Conservation (phyloP, 2,888 invertebrate genomes). For the Chloromyia formosa region DNA sequence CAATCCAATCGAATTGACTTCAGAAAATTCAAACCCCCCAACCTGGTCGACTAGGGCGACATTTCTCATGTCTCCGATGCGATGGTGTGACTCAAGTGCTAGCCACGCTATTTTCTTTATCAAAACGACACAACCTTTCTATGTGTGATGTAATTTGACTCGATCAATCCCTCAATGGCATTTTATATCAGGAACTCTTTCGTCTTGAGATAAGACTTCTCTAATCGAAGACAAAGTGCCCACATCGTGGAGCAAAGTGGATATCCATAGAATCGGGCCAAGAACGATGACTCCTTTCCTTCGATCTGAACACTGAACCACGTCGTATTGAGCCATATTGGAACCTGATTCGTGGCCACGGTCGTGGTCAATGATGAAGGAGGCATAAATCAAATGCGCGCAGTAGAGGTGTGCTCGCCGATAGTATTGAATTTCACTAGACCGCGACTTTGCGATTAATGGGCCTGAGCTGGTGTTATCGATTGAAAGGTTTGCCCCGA, state of each 20-base stretch:
- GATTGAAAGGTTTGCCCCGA: conserved; percentile 33
- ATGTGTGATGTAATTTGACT: conserved; percentile 30
- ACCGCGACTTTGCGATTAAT: conserved; percentile 18
- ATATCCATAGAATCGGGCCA: conserved; percentile 10
- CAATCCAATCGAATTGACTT: conserved; percentile 21
- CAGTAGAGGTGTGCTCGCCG: conserved; percentile 18
- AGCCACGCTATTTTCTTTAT: conserved; percentile 23
- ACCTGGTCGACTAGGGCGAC: background rate
- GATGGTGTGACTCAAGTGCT: conserved; percentile 13
- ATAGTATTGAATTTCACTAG: conserved; percentile 28
- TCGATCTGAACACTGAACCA: background rate
- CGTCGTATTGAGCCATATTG: background rate
- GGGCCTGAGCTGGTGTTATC: conserved; percentile 33
- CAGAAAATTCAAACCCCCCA: no score
- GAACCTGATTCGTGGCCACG: conserved; percentile 9
- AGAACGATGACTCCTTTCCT: background rate
- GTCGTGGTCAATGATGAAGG: conserved; percentile 28
- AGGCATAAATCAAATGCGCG: conserved; percentile 15
- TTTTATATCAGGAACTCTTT: background rate
- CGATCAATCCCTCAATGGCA: conserved; percentile 26
- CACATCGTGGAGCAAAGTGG: background rate
- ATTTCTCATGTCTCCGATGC: no score
- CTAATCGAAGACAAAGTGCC: conserved; percentile 22
- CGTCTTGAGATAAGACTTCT: conserved; percentile 27
- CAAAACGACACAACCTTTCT: background rate